A percentile compares a stretch with the other conserved stretches of the same genome.
phyloP scores from a whole-genome alignment of 2,113 vertebrate genomes.

The Nicator chloris region DNA sequence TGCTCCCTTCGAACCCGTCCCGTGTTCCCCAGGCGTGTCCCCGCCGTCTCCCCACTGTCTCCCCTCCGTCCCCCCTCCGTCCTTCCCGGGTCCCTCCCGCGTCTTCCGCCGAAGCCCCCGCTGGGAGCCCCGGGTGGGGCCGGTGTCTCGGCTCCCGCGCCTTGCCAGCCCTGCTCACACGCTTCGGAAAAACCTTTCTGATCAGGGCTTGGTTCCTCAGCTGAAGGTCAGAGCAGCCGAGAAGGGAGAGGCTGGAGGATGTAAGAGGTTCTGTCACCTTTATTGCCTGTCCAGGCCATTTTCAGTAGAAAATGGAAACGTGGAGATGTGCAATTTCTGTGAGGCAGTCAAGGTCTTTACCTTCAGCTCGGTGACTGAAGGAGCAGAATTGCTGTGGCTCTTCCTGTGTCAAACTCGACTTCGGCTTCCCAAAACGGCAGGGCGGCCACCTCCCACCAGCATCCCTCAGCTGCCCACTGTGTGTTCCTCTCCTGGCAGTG shows the following conservation, averaged over 20 bases:
- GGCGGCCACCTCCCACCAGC: fast-evolving
- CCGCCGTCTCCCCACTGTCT: fast-evolving
- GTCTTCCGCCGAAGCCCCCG: too few species aligned
- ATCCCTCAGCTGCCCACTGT: not conserved
- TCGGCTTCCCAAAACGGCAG: not conserved
- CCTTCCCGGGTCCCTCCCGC: too few species aligned
- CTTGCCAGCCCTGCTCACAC: not conserved
- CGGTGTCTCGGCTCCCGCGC: not conserved
- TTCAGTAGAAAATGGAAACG: fast-evolving
- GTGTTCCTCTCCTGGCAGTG: fast-evolving
- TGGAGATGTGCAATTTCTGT: fast-evolving
- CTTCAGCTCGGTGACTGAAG: fast-evolving
- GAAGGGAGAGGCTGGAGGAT: not conserved
- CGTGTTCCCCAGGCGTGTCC: too few species aligned
- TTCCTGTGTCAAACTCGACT: too few species aligned
- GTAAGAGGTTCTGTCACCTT: fast-evolving
- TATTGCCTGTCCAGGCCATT: fast-evolving
- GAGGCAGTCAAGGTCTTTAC: not conserved
- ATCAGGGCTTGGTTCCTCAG: too few species aligned
- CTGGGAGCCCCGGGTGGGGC: not conserved
- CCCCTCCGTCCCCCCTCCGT: fast-evolving
- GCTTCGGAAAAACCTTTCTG: fast-evolving
- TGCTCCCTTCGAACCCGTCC: not conserved
- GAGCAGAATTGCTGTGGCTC: not conserved
- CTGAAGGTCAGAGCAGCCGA: not conserved